Evolutionary conservation across 1,140 invertebrate species (phyloP), one percentile per base, ranked within the genome.

Genomic region (Zelostemma sp.): DNA sequence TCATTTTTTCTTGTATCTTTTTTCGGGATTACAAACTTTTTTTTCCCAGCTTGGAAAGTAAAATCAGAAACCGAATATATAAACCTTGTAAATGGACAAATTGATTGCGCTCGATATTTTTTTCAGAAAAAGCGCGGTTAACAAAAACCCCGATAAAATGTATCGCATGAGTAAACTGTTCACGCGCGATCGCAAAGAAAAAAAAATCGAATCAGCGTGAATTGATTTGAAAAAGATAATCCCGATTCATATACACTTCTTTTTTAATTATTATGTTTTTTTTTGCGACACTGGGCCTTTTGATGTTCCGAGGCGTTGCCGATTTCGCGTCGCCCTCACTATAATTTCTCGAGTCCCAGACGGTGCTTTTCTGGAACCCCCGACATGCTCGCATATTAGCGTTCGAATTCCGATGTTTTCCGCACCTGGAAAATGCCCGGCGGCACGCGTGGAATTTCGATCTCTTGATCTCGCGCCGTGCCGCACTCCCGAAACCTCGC

Each of bases 181-280:
- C 21, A 25, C 8, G 16, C 3, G 8, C 21, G 21, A 25, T 25
- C 8, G 3, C 21, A 25, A 3, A 28, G 14, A 48, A 25, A 6
- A 48, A 28, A 6, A 25, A 6, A 21, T 12, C 1, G 6, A 25
- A 25, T 25, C 15, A 19, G 28, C 46, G 11, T 16, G 21, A 18
- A 46, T n/a, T 19, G 16, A 45, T 12, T 33, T 67, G 51, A 61
- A 53, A 41, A 68, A 57, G 16, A 56, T 60, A 48, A 41, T 43
- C 56, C 25, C 43, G 12, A 14, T 50, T 67, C 57, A 46, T 62
- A 47, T 50, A 53, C 15, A 56, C 45, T 67, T 56, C 49, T n/a
- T 35, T 58, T 65, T 45, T 50, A 1, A 59, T 59, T 46, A 35
- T 66, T 51, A 54, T 14, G 41, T 58, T 48, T 48, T 48, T 19